Base-by-base conservation (phyloP, 2,888 invertebrate species). In the Leptothorax acervorum region DNA sequence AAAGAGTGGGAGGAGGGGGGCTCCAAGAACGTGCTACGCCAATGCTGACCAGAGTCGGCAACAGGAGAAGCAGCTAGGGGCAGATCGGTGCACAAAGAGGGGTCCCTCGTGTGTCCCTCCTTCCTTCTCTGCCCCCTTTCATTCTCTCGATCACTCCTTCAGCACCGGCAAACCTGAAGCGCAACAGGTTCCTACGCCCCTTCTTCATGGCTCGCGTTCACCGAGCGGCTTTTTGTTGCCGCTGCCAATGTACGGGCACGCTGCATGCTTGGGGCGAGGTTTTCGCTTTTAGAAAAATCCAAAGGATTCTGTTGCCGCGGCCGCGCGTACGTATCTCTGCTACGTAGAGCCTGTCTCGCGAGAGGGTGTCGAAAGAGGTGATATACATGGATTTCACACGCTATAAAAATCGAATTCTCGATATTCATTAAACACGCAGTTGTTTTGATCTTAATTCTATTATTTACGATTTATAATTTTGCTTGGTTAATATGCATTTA, bases 121-220 rank as follows among this genome's bases (percentile, higher is more conserved):
- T 65, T 83, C 53, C 68, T 9, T 48, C 71, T n/a, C 84, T 31
- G 6, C 28, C 35, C 65, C 78, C 65, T 83, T 68, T 73, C 63
- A 65, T 74, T 73, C 84, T 53, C 71, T 60, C 85, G 63, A 75
- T 74, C 57, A 57, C 71, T 83, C 87, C 88, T 90, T 89, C 85
- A 74, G 79, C 75, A 18, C 48, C 76, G 78, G 78, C 85, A 89
- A 89, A 88, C 86, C 85, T 86, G 88, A 89, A 90, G 93, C 93
- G 93, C 93, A 94, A 94, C 93, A 94, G 93, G 94, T 94, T 93
- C 93, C 90, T 91, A 89, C 91, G 84, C 87, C 86, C 74, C 85
- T 86, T 86, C 79, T 81, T 81, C 79, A 84, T 75, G 86, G 90
- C 85, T 86, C 63, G 86, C 89, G 84, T 89, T 87, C 83, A 85